Percentiles rank a stretch among this genome's conserved stretches.
phyloP scores from a whole-genome alignment of 2,797 vertebrate genomes.

The Enteromius treurensis region DNA sequence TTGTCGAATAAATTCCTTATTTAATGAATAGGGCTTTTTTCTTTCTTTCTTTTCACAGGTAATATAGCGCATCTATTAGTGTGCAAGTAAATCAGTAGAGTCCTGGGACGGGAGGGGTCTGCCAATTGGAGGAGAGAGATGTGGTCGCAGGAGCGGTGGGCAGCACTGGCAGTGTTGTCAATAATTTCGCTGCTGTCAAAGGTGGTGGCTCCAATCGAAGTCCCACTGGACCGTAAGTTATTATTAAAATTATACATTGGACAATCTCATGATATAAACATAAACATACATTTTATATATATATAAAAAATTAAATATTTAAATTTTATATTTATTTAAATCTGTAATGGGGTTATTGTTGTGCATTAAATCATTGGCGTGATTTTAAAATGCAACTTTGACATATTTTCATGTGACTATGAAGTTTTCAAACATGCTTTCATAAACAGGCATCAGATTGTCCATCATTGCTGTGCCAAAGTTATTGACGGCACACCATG shows the following conservation, averaged over 20 bases:
- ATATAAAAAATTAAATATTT: too few species aligned
- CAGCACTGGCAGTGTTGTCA: conserved; percentile 69
- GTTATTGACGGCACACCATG: background rate
- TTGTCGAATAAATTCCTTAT: background rate
- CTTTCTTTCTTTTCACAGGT: conserved; percentile 46
- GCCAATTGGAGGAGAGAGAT: conserved; percentile 70
- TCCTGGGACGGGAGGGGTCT: conserved; percentile 54
- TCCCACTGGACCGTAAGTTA: conserved; percentile 91
- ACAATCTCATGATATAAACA: background rate
- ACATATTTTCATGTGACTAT: background rate
- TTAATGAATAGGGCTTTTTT: background rate
- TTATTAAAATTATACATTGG: background rate
- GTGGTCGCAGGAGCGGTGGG: conserved; percentile 67
- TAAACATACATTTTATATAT: too few species aligned
- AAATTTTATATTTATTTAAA: too few species aligned
- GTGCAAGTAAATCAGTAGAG: conserved; percentile 56
- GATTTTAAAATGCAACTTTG: background rate
- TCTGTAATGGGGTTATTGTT: conserved; percentile 13
- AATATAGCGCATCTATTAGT: conserved; percentile 14
- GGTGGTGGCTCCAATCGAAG: conserved; percentile 81
- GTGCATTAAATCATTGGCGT: background rate
- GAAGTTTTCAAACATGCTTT: background rate
- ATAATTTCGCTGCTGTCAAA: conserved; percentile 78
- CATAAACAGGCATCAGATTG: background rate
- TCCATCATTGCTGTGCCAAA: background rate